phyloP scores from a whole-genome alignment of 2,888 invertebrate genomes.

The Acanthosepion esculentum region DNA sequence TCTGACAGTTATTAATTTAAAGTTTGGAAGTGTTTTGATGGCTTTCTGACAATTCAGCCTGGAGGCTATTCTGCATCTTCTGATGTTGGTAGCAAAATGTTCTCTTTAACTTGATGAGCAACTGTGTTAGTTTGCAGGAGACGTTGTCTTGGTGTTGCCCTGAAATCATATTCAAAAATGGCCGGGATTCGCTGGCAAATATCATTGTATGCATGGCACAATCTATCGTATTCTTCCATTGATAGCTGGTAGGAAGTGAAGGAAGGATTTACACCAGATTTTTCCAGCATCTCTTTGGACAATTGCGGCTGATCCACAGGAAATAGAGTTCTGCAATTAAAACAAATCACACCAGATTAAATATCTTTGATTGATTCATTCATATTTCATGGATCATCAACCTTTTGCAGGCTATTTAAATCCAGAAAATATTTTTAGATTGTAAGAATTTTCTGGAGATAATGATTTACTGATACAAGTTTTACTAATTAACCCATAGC shows the following conservation, averaged over 20 bases:
- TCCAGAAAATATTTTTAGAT: too few relatives aligned
- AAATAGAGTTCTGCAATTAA: constrained; percentile 80
- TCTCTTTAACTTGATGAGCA: neutral
- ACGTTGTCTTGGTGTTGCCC: constrained; percentile 69
- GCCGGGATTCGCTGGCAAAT: constrained; percentile 78
- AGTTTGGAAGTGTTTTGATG: too few relatives aligned
- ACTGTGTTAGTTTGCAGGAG: neutral
- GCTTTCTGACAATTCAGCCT: too few relatives aligned
- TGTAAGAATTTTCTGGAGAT: too few relatives aligned
- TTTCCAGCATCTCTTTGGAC: constrained; percentile 81
- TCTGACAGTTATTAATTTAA: too few relatives aligned
- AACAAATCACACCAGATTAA: neutral
- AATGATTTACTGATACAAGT: too few relatives aligned
- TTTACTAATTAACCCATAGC: too few relatives aligned
- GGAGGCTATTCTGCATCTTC: neutral
- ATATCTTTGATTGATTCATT: too few relatives aligned
- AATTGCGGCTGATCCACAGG: constrained; percentile 83
- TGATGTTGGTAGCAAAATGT: neutral
- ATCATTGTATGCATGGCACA: constrained; percentile 85
- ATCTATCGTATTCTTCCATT: constrained; percentile 84
- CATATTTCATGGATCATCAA: too few relatives aligned
- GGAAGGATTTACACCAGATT: constrained; percentile 83
- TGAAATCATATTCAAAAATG: constrained; percentile 80
- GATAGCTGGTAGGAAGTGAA: constrained; percentile 84
- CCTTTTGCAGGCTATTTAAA: too few relatives aligned